A percentile compares a stretch with the other conserved stretches of the same genome.
phyloP scores from a whole-genome alignment of 2,113 vertebrate species.

The Hippocampus barbouri region DNA sequence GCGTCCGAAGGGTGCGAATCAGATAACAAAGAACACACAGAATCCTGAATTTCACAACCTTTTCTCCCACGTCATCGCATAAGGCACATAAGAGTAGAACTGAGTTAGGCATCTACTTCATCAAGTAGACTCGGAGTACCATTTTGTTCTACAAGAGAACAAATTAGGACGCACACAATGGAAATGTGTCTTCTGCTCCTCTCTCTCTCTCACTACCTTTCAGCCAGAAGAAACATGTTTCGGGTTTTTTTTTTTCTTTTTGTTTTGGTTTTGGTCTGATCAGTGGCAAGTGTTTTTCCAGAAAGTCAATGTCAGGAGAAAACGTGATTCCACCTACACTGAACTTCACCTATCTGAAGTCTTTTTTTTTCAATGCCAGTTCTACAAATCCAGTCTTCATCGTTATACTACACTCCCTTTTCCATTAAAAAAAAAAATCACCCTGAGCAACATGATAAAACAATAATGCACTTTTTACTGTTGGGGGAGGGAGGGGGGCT shows the following conservation, averaged over 20 bases:
- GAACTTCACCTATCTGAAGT: conserved; percentile 63
- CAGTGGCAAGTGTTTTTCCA: conserved; percentile 92
- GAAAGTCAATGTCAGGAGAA: conserved; percentile 69
- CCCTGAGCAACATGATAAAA: conserved; percentile 96
- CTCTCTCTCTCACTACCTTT: conserved; percentile 71
- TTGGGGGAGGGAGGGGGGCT: conserved; percentile 73
- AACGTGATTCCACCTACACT: conserved; percentile 34
- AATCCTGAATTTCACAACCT: conserved; percentile 99
- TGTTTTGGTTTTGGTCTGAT: conserved; percentile 97
- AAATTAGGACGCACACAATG: conserved; percentile 89
- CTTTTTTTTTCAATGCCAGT: conserved; percentile 44
- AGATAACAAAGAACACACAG: conserved; percentile 99
- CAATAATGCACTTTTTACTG: conserved; percentile 93
- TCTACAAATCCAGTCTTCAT: conserved; percentile 52
- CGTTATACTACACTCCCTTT: conserved; percentile 28
- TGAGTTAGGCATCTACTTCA: conserved; percentile 98
- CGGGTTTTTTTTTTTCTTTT: background rate
- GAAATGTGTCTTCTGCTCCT: conserved; percentile 72
- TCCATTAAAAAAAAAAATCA: conserved; percentile 75
- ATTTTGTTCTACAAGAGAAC: conserved; percentile 94
- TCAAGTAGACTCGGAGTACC: conserved; percentile 93
- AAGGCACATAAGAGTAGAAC: conserved; percentile 98
- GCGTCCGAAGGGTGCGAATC: conserved; percentile 96
- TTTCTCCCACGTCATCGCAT: conserved; percentile 97
- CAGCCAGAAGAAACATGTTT: conserved; percentile 81